A percentile compares a stretch with the other conserved stretches of the same genome.
Evolutionary conservation across 2,888 invertebrate genomes (phyloP).

Genomic region (Melanotus villosus): DNA sequence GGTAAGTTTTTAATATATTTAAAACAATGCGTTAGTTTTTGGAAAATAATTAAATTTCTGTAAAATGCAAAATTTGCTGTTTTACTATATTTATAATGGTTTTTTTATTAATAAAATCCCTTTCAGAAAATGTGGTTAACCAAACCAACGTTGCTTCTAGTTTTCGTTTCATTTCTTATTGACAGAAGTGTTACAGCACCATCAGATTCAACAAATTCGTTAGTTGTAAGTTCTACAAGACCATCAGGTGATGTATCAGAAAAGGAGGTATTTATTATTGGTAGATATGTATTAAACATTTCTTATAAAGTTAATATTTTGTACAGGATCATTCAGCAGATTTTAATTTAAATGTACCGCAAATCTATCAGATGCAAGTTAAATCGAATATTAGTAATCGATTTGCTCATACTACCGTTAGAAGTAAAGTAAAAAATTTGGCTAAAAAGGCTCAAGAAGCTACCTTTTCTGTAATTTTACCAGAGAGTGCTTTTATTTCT

Average conservation of each 20-base stretch:
- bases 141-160: no score
- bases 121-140: no score
- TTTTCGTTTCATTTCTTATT: neutral
- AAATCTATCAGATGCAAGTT: slow-evolving; percentile 75
- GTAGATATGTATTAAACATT: neutral
- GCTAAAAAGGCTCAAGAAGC: slow-evolving; percentile 74
- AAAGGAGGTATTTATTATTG: neutral
- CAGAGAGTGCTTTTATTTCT: slow-evolving; percentile 80
- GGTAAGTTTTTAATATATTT: no score
- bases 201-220: neutral
- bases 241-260: neutral
- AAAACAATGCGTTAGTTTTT: no score
- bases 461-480: slow-evolving; percentile 76
- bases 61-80: no score
- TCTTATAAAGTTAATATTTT: neutral
- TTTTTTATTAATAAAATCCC: no score
- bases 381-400: slow-evolving; percentile 75
- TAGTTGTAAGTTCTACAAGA: neutral
- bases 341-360: slow-evolving; percentile 53
- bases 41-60: no score
- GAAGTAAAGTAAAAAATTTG: slow-evolving; percentile 76
- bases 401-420: slow-evolving; percentile 77
- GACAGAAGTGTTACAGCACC: neutral
- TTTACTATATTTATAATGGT: no score
- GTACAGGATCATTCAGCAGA: neutral